These are phyloP conservation scores for Zaprionus taronus DNA, from an alignment of 1,140 invertebrate species.

Conservation along the genomic window DNA sequence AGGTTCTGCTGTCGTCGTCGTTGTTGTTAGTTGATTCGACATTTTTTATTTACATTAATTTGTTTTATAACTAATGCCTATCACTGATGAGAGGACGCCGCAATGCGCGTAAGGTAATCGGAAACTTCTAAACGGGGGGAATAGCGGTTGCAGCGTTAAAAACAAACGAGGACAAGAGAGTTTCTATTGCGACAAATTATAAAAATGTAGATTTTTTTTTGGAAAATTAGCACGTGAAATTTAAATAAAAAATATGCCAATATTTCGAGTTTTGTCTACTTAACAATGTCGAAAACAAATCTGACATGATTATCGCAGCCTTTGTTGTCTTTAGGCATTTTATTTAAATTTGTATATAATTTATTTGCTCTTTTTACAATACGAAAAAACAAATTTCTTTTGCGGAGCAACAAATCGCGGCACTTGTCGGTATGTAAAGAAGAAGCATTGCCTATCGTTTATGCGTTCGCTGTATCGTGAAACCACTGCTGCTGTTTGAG, in stretches of 20 bases:
- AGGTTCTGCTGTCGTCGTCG: constrained; percentile 14
- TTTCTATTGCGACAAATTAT: constrained; percentile 24
- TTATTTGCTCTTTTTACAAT: constrained; percentile 22
- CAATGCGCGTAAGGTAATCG: constrained; percentile 6
- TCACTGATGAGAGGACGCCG: constrained; percentile 3
- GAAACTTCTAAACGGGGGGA: constrained; percentile 5
- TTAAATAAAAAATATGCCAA: constrained; percentile 51
- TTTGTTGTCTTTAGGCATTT: constrained; percentile 17
- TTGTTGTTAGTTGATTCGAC: constrained; percentile 35
- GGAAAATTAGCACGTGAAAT: constrained; percentile 76
- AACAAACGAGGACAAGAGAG: constrained; percentile 6
- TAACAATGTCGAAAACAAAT: constrained; percentile 47
- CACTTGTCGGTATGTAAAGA: constrained; percentile 54
- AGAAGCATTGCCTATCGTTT: constrained; percentile 44
- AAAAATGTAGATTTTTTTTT: constrained; percentile 38
- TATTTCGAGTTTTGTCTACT: constrained; percentile 31
- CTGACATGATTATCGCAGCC: constrained; percentile 39
- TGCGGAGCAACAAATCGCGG: constrained; percentile 52
- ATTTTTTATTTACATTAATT: constrained; percentile 30
- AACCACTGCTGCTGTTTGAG: neutral
- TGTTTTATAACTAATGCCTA: neutral
- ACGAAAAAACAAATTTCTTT: constrained; percentile 48
- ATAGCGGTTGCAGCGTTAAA: constrained; percentile 9
- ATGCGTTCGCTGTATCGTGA: constrained; percentile 13
- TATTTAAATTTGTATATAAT: constrained; percentile 4